These are phyloP conservation scores for Drosophila guanche DNA, from an alignment of 1,140 invertebrate genomes.

Conservation along the genomic window DNA sequence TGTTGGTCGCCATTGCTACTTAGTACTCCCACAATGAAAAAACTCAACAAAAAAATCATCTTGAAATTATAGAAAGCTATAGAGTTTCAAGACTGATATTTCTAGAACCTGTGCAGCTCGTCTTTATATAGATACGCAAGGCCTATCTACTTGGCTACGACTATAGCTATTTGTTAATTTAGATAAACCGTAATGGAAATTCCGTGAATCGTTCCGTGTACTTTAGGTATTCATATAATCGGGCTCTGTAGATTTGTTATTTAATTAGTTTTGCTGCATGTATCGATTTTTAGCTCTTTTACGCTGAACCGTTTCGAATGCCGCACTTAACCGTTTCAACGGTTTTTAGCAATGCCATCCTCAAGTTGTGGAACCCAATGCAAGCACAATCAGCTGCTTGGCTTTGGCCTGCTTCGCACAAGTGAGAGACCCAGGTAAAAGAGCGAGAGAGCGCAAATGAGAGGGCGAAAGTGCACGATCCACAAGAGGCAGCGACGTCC, in stretches of 20 bases:
- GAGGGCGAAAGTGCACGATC: constrained; percentile 40
- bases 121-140: too few relatives aligned
- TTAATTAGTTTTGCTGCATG: not conserved
- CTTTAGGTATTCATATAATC: not conserved
- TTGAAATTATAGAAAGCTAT: too few relatives aligned
- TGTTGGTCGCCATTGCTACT: too few relatives aligned
- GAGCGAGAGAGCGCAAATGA: constrained; percentile 5
- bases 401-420: not conserved
- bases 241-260: not conserved
- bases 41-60: too few relatives aligned
- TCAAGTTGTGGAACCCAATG: constrained; percentile 30
- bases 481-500: constrained; percentile 14
- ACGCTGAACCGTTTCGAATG: constrained; percentile 3
- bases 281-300: not conserved
- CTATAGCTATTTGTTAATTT: not conserved
- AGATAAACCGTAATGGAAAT: not conserved
- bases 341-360: constrained; percentile 28
- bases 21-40: too few relatives aligned
- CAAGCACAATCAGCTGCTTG: constrained; percentile 31
- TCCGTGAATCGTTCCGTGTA: not conserved
- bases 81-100: too few relatives aligned
- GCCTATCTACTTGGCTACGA: too few relatives aligned
- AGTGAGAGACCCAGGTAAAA: constrained; percentile 26
- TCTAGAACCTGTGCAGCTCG: too few relatives aligned
- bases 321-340: constrained; percentile 31